Conservation (phyloP, 1,140 invertebrate genomes). For the Bradysia coprophila region DNA sequence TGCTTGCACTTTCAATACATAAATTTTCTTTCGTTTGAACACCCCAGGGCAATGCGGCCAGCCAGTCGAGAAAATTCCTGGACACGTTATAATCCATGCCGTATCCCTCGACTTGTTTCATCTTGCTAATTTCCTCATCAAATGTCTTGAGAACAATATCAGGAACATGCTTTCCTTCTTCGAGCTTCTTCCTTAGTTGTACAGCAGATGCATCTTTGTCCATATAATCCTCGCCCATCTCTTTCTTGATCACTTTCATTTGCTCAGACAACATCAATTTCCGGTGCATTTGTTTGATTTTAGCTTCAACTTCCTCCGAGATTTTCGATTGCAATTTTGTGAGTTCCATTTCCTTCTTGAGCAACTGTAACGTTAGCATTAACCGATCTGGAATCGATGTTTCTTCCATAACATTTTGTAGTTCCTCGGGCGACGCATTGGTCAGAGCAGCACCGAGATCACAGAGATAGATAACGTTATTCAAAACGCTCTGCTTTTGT, state of each 20-base stretch:
- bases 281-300: slow-evolving; percentile 88
- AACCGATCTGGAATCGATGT: slow-evolving; percentile 58
- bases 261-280: slow-evolving; percentile 76
- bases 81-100: slow-evolving; percentile 94
- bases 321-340: slow-evolving; percentile 93
- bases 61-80: slow-evolving; percentile 93
- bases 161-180: slow-evolving; percentile 72
- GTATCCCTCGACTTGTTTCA: slow-evolving; percentile 85
- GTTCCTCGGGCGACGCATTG: slow-evolving; percentile 68
- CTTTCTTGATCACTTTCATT: slow-evolving; percentile 70
- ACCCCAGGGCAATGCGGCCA: slow-evolving; percentile 90
- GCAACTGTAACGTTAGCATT: slow-evolving; percentile 63
- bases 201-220: slow-evolving; percentile 95
- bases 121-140: slow-evolving; percentile 86
- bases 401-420: slow-evolving; percentile 86
- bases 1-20: slow-evolving; percentile 57
- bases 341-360: slow-evolving; percentile 92
- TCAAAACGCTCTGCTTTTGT: slow-evolving; percentile 77
- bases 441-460: slow-evolving; percentile 88
- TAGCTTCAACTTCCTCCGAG: slow-evolving; percentile 88
- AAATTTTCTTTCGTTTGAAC: slow-evolving; percentile 76
- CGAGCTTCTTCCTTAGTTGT: slow-evolving; percentile 66
- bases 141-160: slow-evolving; percentile 77
- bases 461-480: slow-evolving; percentile 90
- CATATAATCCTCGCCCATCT: slow-evolving; percentile 91